A percentile compares a stretch with the other conserved stretches of the same genome.
Conservation (phyloP, 2,797 vertebrate genomes). For the Acipenser ruthenus region DNA sequence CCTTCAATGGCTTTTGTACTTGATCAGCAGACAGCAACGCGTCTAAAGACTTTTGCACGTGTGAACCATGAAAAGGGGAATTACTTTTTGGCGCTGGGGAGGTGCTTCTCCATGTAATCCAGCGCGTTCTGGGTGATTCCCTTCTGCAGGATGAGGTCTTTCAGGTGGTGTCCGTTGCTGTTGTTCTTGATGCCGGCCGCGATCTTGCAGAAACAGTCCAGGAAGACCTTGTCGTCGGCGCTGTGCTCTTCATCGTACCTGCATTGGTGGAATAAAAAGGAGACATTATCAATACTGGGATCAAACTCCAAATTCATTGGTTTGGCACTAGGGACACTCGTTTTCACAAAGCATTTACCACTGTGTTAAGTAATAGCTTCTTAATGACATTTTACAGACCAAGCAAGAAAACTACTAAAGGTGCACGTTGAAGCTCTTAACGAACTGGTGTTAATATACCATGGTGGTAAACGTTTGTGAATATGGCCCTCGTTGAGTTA, state of each 20-base stretch:
- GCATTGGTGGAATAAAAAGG: constrained; percentile 10
- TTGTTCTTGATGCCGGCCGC: constrained; percentile 96
- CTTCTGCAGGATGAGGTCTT: constrained; percentile 94
- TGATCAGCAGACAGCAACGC: not conserved
- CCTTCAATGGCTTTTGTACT: too few species aligned
- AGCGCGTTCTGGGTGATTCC: constrained; percentile 91
- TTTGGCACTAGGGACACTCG: too few species aligned
- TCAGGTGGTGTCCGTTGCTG: constrained; percentile 94
- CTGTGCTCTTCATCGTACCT: constrained; percentile 98
- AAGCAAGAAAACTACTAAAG: too few species aligned
- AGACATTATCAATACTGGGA: too few species aligned
- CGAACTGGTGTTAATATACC: not conserved
- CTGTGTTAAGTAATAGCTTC: too few species aligned
- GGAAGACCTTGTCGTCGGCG: constrained; percentile 92
- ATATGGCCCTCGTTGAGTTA: too few species aligned
- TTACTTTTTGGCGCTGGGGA: constrained; percentile 96
- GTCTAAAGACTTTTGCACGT: not conserved
- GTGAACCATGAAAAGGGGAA: constrained; percentile 9
- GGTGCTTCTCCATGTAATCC: constrained; percentile 98
- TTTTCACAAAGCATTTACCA: too few species aligned
- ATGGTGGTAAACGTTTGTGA: too few species aligned
- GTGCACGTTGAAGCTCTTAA: not conserved
- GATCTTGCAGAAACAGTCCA: constrained; percentile 98
- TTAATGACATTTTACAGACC: too few species aligned
- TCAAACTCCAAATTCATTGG: too few species aligned